Conservation (phyloP, 1,140 invertebrate genomes). For the Galleria mellonella region DNA sequence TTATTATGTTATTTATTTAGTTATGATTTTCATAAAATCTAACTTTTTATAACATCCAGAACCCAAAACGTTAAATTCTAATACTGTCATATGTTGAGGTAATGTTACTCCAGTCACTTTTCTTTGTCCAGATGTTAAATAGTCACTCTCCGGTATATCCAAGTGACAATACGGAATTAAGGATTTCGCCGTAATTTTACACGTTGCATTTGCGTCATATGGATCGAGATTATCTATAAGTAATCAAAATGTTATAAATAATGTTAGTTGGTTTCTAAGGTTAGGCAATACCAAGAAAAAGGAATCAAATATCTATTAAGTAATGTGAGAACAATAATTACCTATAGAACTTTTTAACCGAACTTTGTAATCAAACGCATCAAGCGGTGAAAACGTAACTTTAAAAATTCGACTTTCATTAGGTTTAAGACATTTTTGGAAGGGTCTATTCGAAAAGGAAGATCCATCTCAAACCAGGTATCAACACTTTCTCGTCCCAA, state of each 20-base stretch:
- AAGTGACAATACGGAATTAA: slow-evolving; percentile 74
- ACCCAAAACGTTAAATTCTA: slow-evolving; percentile 74
- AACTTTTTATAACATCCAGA: slow-evolving; percentile 67
- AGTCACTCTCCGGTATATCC: slow-evolving; percentile 72
- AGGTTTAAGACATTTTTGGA: slow-evolving; percentile 41
- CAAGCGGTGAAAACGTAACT: slow-evolving; percentile 51
- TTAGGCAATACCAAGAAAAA: too few species aligned
- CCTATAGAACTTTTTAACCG: slow-evolving; percentile 53
- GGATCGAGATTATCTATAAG: slow-evolving; percentile 58
- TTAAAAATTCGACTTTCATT: slow-evolving; percentile 33
- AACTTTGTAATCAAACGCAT: slow-evolving; percentile 55
- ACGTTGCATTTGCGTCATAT: slow-evolving; percentile 45
- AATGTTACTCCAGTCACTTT: slow-evolving; percentile 43
- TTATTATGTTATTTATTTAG: too few species aligned
- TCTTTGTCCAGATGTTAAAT: slow-evolving; percentile 61
- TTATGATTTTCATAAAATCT: not conserved
- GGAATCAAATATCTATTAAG: not conserved
- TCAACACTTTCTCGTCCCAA: slow-evolving; percentile 45
- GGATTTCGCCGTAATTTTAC: slow-evolving; percentile 56
- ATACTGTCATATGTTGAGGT: slow-evolving; percentile 51
- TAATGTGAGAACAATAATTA: slow-evolving; percentile 12
- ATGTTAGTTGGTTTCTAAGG: too few species aligned
- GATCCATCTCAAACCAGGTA: slow-evolving; percentile 58
- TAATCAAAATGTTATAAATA: too few species aligned
- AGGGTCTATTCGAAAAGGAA: slow-evolving; percentile 52